Percentiles rank a stretch among this genome's conserved stretches.
Evolutionary conservation across 2,797 vertebrate species (phyloP).

Genomic region (Poliocrania exsul): DNA sequence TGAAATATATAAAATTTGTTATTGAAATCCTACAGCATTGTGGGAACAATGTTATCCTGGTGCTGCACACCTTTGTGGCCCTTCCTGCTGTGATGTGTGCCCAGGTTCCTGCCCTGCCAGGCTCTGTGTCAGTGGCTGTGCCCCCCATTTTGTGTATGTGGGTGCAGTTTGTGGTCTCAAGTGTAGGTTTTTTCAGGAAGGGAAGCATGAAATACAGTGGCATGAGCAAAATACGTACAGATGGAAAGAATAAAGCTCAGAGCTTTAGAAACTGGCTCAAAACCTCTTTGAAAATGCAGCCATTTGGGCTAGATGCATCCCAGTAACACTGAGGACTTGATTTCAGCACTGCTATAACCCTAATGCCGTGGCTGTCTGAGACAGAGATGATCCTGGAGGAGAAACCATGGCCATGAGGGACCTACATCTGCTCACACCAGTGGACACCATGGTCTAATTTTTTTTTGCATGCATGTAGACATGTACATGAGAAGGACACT

Average conservation of each 20-base stretch:
- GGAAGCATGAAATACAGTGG: not conserved
- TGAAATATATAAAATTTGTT: not conserved
- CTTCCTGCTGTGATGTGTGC: not conserved
- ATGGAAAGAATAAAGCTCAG: conserved; percentile 7
- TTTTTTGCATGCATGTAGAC: not conserved
- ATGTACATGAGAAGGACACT: not conserved
- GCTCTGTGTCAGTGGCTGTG: not conserved
- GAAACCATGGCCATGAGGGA: not conserved
- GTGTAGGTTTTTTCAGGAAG: not conserved
- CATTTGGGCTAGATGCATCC: not conserved
- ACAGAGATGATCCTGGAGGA: not conserved
- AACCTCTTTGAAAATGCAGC: not conserved
- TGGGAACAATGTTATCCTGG: conserved; percentile 22
- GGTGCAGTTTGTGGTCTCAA: not conserved
- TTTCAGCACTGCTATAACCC: not conserved
- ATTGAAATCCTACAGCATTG: not conserved
- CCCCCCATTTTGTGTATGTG: fast-evolving
- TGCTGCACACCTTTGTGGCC: not conserved
- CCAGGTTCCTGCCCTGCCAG: not conserved
- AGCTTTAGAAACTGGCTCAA: not conserved
- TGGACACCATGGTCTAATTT: not conserved
- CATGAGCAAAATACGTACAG: not conserved
- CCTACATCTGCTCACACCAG: not conserved
- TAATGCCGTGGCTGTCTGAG: not conserved
- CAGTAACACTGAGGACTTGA: not conserved